Evolutionary conservation across 2,797 vertebrate genomes (phyloP).

Genomic region (Kryptopterus vitreolus): DNA sequence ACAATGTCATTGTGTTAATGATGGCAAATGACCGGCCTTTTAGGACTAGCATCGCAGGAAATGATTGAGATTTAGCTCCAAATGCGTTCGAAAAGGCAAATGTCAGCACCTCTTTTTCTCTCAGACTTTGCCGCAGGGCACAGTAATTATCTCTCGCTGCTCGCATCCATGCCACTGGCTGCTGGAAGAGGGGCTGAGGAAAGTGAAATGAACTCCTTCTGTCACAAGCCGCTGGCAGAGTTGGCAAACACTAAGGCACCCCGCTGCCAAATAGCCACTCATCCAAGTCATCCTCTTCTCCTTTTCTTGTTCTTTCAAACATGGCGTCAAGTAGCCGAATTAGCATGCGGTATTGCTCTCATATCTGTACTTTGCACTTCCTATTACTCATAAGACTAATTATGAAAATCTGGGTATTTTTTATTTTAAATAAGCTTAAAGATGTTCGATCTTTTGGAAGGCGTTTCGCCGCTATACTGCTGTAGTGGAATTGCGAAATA

Average conservation of each 20-base stretch:
- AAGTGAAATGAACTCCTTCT: slow-evolving; percentile 33
- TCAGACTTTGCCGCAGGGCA: slow-evolving; percentile 31
- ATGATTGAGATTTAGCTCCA: slow-evolving; percentile 29
- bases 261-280: slow-evolving; percentile 31
- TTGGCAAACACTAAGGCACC: slow-evolving; percentile 16
- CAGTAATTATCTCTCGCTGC: slow-evolving; percentile 44
- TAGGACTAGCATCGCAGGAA: slow-evolving; percentile 18
- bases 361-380: background rate
- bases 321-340: slow-evolving; percentile 6
- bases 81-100: slow-evolving; percentile 32
- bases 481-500: too few species aligned
- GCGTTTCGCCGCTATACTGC: too few species aligned
- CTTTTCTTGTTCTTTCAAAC: slow-evolving; percentile 14
- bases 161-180: slow-evolving; percentile 21
- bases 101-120: slow-evolving; percentile 27
- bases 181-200: slow-evolving; percentile 28
- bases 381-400: background rate
- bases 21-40: slow-evolving; percentile 24
- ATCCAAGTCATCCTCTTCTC: slow-evolving; percentile 15
- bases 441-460: too few species aligned
- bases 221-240: slow-evolving; percentile 29
- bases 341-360: background rate
- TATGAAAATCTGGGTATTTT: background rate
- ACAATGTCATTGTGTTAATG: slow-evolving; percentile 10
- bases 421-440: too few species aligned